phyloP scores from a whole-genome alignment of 1,140 invertebrate species.

The Drosophila murphyi region DNA sequence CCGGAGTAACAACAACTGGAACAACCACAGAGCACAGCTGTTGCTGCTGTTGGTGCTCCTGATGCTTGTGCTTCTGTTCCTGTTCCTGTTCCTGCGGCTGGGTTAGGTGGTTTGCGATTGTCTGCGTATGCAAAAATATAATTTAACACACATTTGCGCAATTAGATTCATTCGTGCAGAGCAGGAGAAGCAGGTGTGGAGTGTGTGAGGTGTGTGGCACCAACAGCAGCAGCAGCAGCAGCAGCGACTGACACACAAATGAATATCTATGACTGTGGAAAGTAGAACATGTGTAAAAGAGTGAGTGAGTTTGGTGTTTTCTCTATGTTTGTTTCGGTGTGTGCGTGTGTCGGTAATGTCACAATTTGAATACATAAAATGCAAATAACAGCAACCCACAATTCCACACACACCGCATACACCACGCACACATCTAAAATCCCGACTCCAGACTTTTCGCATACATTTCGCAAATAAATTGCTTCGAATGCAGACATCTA shows the following conservation, averaged over 20 bases:
- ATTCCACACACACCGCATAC: neutral
- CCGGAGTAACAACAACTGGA: slow-evolving; percentile 49
- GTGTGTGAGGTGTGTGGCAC: neutral
- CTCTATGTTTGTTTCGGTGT: slow-evolving; percentile 9
- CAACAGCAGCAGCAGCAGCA: slow-evolving; percentile 22
- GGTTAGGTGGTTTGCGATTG: slow-evolving; percentile 52
- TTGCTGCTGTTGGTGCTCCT: slow-evolving; percentile 18
- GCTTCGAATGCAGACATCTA: slow-evolving; percentile 77
- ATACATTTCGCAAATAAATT: slow-evolving; percentile 62
- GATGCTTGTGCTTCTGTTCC: neutral
- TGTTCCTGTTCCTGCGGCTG: slow-evolving; percentile 29
- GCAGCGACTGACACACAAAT: slow-evolving; percentile 70
- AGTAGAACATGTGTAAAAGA: slow-evolving; percentile 45
- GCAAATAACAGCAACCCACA: slow-evolving; percentile 65
- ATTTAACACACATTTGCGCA: slow-evolving; percentile 83
- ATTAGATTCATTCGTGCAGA: slow-evolving; percentile 79
- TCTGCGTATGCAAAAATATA: slow-evolving; percentile 82
- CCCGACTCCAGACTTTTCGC: slow-evolving; percentile 6
- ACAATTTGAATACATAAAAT: slow-evolving; percentile 83
- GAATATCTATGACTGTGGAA: slow-evolving; percentile 75
- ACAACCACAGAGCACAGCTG: slow-evolving; percentile 46
- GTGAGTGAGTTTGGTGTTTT: slow-evolving; percentile 1
- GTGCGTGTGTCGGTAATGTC: slow-evolving; percentile 72
- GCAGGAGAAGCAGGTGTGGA: slow-evolving; percentile 38
- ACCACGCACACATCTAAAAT: neutral